phyloP scores from a whole-genome alignment of 2,797 vertebrate species.

The Phoxinus dragarum region DNA sequence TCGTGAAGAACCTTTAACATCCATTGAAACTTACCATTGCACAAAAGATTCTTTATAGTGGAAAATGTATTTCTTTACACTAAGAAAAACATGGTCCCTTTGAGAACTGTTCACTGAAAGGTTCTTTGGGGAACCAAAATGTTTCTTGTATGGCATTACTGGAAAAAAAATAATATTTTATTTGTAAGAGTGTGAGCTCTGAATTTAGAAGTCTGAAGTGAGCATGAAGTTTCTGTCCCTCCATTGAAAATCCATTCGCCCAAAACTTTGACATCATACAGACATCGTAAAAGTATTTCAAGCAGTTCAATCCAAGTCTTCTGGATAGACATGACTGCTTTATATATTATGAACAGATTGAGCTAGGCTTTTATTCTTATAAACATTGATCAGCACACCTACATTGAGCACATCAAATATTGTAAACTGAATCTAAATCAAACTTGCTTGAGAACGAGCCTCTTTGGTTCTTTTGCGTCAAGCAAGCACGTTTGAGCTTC shows the following conservation, averaged over 20 bases:
- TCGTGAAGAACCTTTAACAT: background rate
- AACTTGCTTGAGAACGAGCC: background rate
- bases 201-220: background rate
- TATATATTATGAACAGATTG: background rate
- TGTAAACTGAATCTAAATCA: background rate
- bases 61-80: background rate
- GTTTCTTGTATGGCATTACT: background rate
- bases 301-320: background rate
- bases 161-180: background rate
- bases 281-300: background rate
- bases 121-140: background rate
- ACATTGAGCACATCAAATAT: background rate
- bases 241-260: background rate
- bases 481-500: background rate
- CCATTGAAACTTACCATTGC: background rate
- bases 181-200: background rate
- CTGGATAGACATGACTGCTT: background rate
- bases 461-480: background rate
- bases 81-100: background rate
- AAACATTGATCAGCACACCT: background rate
- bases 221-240: background rate
- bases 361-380: background rate
- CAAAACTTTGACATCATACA: background rate
- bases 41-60: background rate
- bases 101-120: background rate